Conservation (phyloP, 2,113 vertebrate species). For the Rhinopomastus cyanomelas region DNA sequence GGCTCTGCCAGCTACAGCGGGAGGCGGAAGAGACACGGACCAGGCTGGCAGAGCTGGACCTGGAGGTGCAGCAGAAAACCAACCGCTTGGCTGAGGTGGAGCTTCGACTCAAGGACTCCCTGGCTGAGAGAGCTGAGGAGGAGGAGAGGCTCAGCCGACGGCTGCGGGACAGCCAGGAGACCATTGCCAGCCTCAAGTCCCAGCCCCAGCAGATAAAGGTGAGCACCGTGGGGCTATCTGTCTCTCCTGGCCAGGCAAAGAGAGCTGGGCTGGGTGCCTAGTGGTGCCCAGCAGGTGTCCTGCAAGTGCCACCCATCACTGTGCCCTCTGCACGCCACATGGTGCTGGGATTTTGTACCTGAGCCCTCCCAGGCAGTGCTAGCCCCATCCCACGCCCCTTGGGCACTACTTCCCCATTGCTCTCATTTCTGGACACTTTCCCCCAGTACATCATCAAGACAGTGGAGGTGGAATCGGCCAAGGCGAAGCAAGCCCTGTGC, state of each 20-base stretch:
- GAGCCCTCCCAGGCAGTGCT: accelerated
- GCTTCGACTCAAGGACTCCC: slow-evolving; percentile 81
- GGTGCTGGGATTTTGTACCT: neutral
- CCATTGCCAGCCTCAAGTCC: slow-evolving; percentile 78
- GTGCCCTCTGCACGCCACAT: neutral
- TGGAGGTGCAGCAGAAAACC: slow-evolving; percentile 83
- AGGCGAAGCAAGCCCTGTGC: slow-evolving; percentile 78
- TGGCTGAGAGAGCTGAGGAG: slow-evolving; percentile 75
- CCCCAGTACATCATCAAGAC: slow-evolving; percentile 83
- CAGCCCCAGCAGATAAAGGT: slow-evolving; percentile 85
- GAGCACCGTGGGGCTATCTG: neutral
- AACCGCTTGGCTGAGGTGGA: slow-evolving; percentile 78
- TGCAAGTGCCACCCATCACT: neutral
- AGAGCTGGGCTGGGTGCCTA: neutral
- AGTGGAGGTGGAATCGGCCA: slow-evolving; percentile 85
- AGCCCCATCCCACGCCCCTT: neutral
- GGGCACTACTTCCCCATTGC: neutral
- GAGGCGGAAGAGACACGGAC: slow-evolving; percentile 77
- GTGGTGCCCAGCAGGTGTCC: neutral
- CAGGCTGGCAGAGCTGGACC: slow-evolving; percentile 73
- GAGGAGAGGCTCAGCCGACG: slow-evolving; percentile 80
- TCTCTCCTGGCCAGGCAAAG: neutral
- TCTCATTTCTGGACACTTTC: neutral
- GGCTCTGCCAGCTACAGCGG: slow-evolving; percentile 78
- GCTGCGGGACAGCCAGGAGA: slow-evolving; percentile 84